A percentile compares a stretch with the other conserved stretches of the same genome.
phyloP scores from a whole-genome alignment of 1,140 invertebrate species.

The Helicoverpa zea region DNA sequence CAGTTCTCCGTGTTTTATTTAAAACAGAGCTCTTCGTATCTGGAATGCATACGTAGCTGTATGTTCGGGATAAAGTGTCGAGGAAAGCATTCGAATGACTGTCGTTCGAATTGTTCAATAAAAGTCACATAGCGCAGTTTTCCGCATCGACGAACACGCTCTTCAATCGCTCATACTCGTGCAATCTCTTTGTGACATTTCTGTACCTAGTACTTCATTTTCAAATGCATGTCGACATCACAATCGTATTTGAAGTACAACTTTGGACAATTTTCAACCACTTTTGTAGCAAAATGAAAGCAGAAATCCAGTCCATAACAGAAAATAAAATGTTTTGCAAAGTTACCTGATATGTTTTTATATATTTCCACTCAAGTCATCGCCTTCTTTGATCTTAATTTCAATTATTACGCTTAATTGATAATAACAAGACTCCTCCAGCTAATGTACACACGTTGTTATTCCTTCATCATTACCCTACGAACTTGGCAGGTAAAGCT shows the following conservation, averaged over 20 bases:
- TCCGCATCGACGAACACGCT: background rate
- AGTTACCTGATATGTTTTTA: no score
- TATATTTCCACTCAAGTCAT: no score
- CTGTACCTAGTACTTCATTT: no score
- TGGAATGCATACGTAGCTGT: background rate
- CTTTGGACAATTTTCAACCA: no score
- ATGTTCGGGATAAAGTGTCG: conserved; percentile 4
- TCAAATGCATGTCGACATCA: no score
- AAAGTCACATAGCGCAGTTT: background rate
- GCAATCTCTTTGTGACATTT: background rate
- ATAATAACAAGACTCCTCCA: no score
- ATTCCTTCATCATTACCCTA: background rate
- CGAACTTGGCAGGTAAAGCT: conserved; percentile 1
- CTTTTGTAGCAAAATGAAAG: no score
- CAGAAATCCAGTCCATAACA: no score
- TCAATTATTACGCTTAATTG: no score
- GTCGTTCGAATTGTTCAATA: background rate
- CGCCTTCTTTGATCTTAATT: no score
- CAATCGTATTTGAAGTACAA: no score
- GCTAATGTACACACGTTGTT: background rate
- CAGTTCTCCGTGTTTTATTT: background rate
- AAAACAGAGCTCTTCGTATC: background rate
- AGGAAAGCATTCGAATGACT: conserved; percentile 1
- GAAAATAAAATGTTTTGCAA: no score
- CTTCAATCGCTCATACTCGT: background rate